phyloP scores from a whole-genome alignment of 2,113 vertebrate species.

The Motacilla alba region DNA sequence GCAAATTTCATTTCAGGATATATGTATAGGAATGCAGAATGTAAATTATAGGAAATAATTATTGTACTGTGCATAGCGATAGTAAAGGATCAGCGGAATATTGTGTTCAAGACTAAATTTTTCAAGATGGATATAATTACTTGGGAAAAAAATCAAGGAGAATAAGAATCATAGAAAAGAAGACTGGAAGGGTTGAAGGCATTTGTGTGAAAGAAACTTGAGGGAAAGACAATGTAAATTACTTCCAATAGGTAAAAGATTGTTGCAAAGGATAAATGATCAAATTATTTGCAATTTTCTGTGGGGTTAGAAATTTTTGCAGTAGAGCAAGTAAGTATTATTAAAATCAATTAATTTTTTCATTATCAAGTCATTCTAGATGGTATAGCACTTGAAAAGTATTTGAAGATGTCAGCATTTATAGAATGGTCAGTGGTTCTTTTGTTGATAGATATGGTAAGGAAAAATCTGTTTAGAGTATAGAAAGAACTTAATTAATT shows the following conservation, averaged over 20 bases:
- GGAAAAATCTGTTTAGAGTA: background rate
- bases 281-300: background rate
- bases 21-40: background rate
- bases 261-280: background rate
- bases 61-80: background rate
- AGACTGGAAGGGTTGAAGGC: background rate
- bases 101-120: background rate
- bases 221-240: background rate
- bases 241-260: background rate
- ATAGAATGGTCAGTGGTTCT: background rate
- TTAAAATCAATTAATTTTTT: background rate
- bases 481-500: background rate
- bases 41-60: background rate
- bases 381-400: background rate
- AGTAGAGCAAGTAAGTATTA: background rate
- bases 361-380: background rate
- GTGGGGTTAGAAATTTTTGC: background rate
- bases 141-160: background rate
- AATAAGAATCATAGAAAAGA: background rate
- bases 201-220: background rate
- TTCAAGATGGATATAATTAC: background rate
- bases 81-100: background rate
- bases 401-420: background rate
- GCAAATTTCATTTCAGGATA: background rate
- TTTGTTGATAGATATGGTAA: background rate